A percentile compares a stretch with the other conserved stretches of the same genome.
Evolutionary conservation across 2,113 vertebrate species (phyloP).

Genomic region (Podarcis cretensis): DNA sequence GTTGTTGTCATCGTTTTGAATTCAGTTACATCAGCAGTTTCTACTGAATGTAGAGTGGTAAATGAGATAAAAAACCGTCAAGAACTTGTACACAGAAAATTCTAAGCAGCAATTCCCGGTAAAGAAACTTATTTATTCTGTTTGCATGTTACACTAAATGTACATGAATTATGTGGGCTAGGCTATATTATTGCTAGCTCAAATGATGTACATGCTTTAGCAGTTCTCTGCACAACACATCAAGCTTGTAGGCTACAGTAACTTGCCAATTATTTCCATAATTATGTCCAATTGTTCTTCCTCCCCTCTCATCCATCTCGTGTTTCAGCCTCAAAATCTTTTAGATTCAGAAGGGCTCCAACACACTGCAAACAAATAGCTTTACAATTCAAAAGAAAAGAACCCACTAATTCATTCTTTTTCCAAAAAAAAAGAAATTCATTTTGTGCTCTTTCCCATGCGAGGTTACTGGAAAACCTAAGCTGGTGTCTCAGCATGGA

Average conservation of each 20-base stretch:
- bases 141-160: constrained; percentile 14
- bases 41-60: background rate
- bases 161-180: background rate
- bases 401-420: constrained; percentile 37
- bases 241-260: constrained; percentile 47
- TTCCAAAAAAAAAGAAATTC: constrained; percentile 35
- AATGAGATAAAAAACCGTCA: background rate
- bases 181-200: background rate
- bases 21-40: background rate
- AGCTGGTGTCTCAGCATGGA: constrained; percentile 10
- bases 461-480: constrained; percentile 38
- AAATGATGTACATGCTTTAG: background rate
- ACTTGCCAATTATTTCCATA: constrained; percentile 55
- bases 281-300: constrained; percentile 22
- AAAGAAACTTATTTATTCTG: constrained; percentile 10
- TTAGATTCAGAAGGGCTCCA: constrained; percentile 20
- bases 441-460: constrained; percentile 43
- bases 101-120: background rate
- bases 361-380: constrained; percentile 7
- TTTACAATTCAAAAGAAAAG: constrained; percentile 34
- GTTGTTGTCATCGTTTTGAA: background rate
- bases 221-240: background rate
- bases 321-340: constrained; percentile 46
- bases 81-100: background rate
- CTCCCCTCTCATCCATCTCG: constrained; percentile 32